Percentiles rank a stretch among this genome's conserved stretches.
Conservation (phyloP, 2,113 vertebrate genomes). For the Apodemus sylvaticus region DNA sequence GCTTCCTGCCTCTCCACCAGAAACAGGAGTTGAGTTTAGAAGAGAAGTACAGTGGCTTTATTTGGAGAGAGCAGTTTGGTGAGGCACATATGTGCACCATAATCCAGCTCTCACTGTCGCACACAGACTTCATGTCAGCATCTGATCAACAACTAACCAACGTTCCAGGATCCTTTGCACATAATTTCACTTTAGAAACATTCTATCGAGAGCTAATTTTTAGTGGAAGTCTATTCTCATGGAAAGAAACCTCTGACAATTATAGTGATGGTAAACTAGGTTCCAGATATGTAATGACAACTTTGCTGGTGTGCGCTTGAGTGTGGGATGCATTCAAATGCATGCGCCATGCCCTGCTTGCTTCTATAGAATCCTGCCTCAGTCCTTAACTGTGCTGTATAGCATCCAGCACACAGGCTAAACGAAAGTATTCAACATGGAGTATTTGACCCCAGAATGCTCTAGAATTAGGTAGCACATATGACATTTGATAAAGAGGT, state of each 20-base stretch:
- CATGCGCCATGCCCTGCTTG: not conserved
- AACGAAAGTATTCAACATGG: not conserved
- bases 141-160: slow-evolving; percentile 80
- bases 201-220: slow-evolving; percentile 78
- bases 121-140: slow-evolving; percentile 76
- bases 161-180: slow-evolving; percentile 79
- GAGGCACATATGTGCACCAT: slow-evolving; percentile 79
- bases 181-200: slow-evolving; percentile 77
- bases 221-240: slow-evolving; percentile 63
- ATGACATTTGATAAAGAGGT: not conserved
- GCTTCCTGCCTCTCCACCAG: slow-evolving; percentile 65
- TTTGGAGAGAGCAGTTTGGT: slow-evolving; percentile 80
- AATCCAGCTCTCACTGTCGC: slow-evolving; percentile 78
- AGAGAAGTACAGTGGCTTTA: slow-evolving; percentile 68
- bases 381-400: not conserved
- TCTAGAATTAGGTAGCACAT: not conserved
- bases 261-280: slow-evolving; percentile 26
- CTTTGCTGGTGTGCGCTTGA: not conserved
- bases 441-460: not conserved
- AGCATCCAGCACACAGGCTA: not conserved
- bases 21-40: slow-evolving; percentile 68
- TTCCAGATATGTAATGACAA: slow-evolving; percentile 54
- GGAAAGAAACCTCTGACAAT: slow-evolving; percentile 52
- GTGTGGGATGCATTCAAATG: not conserved
- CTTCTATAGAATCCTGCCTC: not conserved